Conservation (phyloP, 2,888 invertebrate genomes). For the Drosophila mercatorum region DNA sequence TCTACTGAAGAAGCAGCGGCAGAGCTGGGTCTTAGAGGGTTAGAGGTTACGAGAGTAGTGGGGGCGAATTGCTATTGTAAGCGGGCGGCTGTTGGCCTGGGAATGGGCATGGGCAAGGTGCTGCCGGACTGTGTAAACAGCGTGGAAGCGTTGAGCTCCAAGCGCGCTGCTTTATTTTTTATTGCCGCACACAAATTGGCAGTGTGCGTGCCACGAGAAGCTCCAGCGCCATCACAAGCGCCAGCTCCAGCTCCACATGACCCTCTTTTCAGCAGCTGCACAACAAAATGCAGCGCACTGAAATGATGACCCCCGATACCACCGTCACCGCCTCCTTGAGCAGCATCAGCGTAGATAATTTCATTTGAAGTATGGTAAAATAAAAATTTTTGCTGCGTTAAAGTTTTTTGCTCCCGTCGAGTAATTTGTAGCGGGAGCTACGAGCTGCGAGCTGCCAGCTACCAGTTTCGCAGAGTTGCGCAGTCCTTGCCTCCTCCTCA, state of each 20-base stretch:
- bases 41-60: slow-evolving; percentile 18
- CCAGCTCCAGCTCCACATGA: slow-evolving; percentile 53
- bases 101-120: slow-evolving; percentile 32
- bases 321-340: background rate
- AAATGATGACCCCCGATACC: slow-evolving; percentile 14
- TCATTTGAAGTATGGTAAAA: slow-evolving; percentile 78
- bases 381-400: slow-evolving; percentile 65
- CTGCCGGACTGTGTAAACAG: slow-evolving; percentile 69
- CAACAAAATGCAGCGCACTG: slow-evolving; percentile 58
- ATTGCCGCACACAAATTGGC: slow-evolving; percentile 71
- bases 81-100: background rate
- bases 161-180: slow-evolving; percentile 59
- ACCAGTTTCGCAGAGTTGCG: slow-evolving; percentile 23
- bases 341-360: slow-evolving; percentile 70
- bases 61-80: slow-evolving; percentile 5
- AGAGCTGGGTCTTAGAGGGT: slow-evolving; percentile 46
- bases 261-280: slow-evolving; percentile 75
- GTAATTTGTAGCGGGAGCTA: slow-evolving; percentile 67
- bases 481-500: slow-evolving; percentile 48
- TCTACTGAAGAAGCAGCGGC: slow-evolving; percentile 49
- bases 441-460: slow-evolving; percentile 29
- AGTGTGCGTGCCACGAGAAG: slow-evolving; percentile 70
- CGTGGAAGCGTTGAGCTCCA: slow-evolving; percentile 48
- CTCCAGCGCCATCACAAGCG: background rate
- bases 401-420: slow-evolving; percentile 69